Percentiles rank a stretch among this genome's conserved stretches.
These are phyloP conservation scores for Cistogaster globosa DNA, from an alignment of 2,888 invertebrate genomes.

Conservation along the genomic window DNA sequence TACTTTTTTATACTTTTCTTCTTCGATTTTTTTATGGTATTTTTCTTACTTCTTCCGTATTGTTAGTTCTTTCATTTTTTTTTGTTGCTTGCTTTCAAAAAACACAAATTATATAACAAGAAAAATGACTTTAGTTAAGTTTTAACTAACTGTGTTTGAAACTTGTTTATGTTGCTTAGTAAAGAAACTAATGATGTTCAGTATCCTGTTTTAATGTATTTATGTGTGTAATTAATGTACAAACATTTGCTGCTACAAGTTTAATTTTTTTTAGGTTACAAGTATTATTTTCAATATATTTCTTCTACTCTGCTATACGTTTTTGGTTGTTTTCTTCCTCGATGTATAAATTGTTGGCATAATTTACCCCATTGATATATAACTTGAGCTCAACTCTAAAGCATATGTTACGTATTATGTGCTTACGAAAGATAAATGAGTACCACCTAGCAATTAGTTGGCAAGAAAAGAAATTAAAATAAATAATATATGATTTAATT, in stretches of 20 bases:
- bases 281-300: constrained; percentile 25
- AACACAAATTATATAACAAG: constrained; percentile 57
- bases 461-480: constrained; percentile 39
- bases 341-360: constrained; percentile 65
- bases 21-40: constrained; percentile 7
- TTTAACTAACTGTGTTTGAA: constrained; percentile 46
- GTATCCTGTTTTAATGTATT: constrained; percentile 52
- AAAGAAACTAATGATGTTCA: constrained; percentile 67
- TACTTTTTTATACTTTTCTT: not conserved
- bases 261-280: not conserved
- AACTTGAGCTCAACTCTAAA: constrained; percentile 49
- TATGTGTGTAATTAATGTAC: constrained; percentile 15
- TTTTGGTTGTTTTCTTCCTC: constrained; percentile 10
- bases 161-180: constrained; percentile 50
- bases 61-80: constrained; percentile 1
- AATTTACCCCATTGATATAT: constrained; percentile 61
- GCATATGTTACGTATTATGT: constrained; percentile 56
- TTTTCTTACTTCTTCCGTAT: not conserved
- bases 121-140: constrained; percentile 66
- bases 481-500: constrained; percentile 52
- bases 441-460: constrained; percentile 59
- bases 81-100: constrained; percentile 36
- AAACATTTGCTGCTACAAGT: not conserved
- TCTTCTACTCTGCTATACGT: not conserved
- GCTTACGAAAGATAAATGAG: not conserved